These are phyloP conservation scores for Cheilosia vernalis DNA, from an alignment of 2,888 invertebrate genomes.

Conservation along the genomic window DNA sequence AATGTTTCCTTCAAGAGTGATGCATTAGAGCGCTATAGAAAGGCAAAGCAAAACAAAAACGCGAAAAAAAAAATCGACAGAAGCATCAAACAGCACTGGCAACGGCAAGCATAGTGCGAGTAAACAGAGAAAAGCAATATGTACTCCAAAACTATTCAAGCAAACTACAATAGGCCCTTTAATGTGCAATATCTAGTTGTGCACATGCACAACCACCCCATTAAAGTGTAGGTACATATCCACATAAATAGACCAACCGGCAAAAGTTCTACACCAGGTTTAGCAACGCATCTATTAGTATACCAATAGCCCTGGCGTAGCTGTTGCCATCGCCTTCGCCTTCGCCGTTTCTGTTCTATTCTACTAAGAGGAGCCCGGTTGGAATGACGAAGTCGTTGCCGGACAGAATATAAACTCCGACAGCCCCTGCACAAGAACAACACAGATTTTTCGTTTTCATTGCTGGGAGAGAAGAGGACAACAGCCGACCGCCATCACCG, in stretches of 20 bases:
- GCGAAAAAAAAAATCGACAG: constrained; percentile 15
- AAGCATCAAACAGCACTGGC: constrained; percentile 51
- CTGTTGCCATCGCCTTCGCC: constrained; percentile 37
- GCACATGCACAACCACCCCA: constrained; percentile 73
- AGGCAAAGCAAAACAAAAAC: constrained; percentile 34
- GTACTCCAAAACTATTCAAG: constrained; percentile 71
- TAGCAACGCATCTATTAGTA: constrained; percentile 75
- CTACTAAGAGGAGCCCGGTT: constrained; percentile 47
- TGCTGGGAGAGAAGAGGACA: constrained; percentile 47
- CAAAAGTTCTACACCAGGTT: constrained; percentile 75
- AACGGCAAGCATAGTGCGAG: constrained; percentile 60
- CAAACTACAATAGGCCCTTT: constrained; percentile 74
- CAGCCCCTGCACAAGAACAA: constrained; percentile 54
- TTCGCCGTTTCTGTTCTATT: constrained; percentile 53
- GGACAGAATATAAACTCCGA: constrained; percentile 69
- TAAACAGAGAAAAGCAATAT: constrained; percentile 64
- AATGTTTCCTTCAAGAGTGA: constrained; percentile 58
- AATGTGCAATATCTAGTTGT: constrained; percentile 71
- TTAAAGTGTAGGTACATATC: constrained; percentile 70
- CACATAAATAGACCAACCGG: constrained; percentile 75
- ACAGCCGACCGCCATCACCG: constrained; percentile 40
- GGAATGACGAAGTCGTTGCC: constrained; percentile 66
- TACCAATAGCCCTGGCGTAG: constrained; percentile 71
- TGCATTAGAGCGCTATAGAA: constrained; percentile 63
- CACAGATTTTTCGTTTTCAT: constrained; percentile 66